Base-by-base conservation (phyloP, 2,888 invertebrate species). In the Unio delphinus region DNA sequence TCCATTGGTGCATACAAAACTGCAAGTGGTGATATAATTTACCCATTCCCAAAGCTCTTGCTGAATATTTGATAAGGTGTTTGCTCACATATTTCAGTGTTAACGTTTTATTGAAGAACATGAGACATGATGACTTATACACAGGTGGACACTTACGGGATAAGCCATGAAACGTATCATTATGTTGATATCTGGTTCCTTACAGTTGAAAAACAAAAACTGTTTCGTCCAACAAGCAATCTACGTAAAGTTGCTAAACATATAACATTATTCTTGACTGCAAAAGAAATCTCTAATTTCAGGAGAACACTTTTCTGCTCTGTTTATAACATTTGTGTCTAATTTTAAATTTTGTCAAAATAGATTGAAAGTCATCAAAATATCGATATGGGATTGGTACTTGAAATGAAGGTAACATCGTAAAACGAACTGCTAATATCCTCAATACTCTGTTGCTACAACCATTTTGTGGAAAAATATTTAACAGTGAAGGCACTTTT, bases 51-150 rank as follows among this genome's bases (percentile, higher is more conserved):
- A 60, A 60, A 60, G 59, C 55, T 20, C 66, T 20, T 54, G 60
- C 66, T 26, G 55, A 58, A 23, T 20, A 23, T 45, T 59, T 60
- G n/a, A 66, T 66, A 20, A 55, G 55, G 60, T 23, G 55, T 55
- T 66, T 66, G 66, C 55, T 66, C 60, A 66, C 60, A 66, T 34
- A 66, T 66, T 66, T 66, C 66, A 66, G 66, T 60, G 26, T 66
- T 66, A 30, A 60, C 59, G 5, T 34, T 34, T 34, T n/a, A 54
- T 7, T 66, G 59, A 66, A 66, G 18, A 54, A 59, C 34, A 45
- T 34, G 5, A 66, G 26, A 23, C 60, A 1, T 34, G 34, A 34
- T 7, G 34, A 34, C 1, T 34, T 34, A 8, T 34, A 34, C 7
- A 54, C 55, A n/a, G 26, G n/a, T 5, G 66, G 55, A 61, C 67